phyloP scores from a whole-genome alignment of 2,797 vertebrate species.

The Orientallactaga sibirica region DNA sequence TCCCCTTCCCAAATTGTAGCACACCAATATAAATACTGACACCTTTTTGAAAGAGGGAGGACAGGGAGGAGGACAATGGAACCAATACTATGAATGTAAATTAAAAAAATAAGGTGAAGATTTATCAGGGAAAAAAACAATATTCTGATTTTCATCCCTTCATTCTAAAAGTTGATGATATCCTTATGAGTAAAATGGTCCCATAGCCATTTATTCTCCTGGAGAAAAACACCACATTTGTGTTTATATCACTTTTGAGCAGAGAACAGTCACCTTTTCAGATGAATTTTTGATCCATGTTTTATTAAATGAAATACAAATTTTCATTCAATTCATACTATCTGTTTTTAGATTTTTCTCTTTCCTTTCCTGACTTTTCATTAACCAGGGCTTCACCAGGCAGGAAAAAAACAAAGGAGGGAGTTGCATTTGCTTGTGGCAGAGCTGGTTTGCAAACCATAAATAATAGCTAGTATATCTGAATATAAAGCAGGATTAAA shows the following conservation, averaged over 20 bases:
- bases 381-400: background rate
- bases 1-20: background rate
- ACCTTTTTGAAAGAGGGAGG: background rate
- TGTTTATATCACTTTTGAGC: no score
- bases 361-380: background rate
- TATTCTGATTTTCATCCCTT: background rate
- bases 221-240: background rate
- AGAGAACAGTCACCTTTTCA: background rate
- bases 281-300: background rate
- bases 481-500: slow-evolving; percentile 79
- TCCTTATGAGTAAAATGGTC: background rate
- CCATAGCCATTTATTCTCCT: background rate
- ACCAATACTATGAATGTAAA: no score
- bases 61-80: no score
- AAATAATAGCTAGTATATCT: slow-evolving; percentile 79
- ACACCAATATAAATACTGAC: background rate
- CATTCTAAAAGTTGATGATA: background rate
- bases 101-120: no score
- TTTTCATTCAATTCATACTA: background rate
- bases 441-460: slow-evolving; percentile 38
- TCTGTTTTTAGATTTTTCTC: background rate
- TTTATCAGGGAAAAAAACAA: slow-evolving; percentile 8
- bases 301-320: slow-evolving; percentile 24
- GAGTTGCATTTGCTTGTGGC: slow-evolving; percentile 44
- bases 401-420: background rate